phyloP scores from a whole-genome alignment of 2,113 vertebrate genomes.

The Brachypodius melanocephalos region DNA sequence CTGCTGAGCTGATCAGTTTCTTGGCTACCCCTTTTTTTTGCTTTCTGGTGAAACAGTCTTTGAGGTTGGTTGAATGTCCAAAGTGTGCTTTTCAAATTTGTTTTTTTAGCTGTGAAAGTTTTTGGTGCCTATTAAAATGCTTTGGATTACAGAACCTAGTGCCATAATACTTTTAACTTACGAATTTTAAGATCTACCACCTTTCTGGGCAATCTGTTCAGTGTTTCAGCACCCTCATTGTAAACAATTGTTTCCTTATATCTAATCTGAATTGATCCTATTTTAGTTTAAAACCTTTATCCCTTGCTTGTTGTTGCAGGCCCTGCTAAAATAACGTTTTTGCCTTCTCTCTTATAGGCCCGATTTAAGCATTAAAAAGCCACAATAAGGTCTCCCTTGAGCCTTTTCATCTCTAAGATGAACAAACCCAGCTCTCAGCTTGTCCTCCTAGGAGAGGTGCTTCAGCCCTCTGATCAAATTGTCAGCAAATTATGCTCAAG shows the following conservation, averaged over 20 bases:
- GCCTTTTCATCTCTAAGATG: background rate
- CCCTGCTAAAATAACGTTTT: background rate
- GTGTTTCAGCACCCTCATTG: background rate
- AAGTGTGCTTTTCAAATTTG: background rate
- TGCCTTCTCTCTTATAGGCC: background rate
- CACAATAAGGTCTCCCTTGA: fast-evolving
- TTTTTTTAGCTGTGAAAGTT: background rate
- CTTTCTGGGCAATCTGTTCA: background rate
- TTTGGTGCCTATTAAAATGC: background rate
- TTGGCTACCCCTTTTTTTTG: background rate
- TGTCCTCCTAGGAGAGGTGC: background rate
- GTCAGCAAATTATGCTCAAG: background rate
- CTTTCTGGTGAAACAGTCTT: background rate
- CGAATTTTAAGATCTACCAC: background rate
- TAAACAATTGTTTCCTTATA: background rate
- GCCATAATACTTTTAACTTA: background rate
- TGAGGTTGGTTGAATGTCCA: background rate
- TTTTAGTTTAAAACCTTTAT: background rate
- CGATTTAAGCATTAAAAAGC: background rate
- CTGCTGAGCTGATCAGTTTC: background rate
- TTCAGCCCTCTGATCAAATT: background rate
- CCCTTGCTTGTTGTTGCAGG: background rate
- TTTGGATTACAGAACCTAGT: background rate
- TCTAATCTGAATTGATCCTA: background rate
- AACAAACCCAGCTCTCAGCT: background rate